Conservation (phyloP, 2,888 invertebrate species). For the Mythimna vitellina region DNA sequence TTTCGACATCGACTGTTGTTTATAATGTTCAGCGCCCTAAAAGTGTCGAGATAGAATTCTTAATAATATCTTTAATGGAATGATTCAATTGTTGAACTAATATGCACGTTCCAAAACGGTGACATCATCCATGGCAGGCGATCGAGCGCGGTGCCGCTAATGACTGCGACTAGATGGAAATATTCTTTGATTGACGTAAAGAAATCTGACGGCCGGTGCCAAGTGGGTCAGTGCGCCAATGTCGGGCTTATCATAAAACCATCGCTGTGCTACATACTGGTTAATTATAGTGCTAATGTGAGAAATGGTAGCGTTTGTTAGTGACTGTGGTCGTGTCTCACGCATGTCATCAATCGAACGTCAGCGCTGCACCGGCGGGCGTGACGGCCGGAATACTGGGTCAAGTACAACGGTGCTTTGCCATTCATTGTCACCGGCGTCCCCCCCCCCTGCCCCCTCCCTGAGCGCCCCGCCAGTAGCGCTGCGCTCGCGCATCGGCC, state of each 20-base stretch:
- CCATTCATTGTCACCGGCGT: constrained; percentile 87
- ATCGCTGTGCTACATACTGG: constrained; percentile 66
- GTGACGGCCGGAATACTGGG: constrained; percentile 85
- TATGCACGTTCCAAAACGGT: constrained; percentile 73
- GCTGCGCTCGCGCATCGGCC: constrained; percentile 80
- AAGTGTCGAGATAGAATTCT: constrained; percentile 74
- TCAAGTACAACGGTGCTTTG: constrained; percentile 90
- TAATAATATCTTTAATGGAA: constrained; percentile 61
- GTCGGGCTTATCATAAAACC: constrained; percentile 84
- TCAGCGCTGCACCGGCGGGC: constrained; percentile 77
- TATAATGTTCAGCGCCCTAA: constrained; percentile 68
- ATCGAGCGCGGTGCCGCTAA: constrained; percentile 51
- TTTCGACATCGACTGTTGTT: constrained; percentile 80
- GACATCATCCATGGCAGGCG: constrained; percentile 78
- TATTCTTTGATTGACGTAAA: constrained; percentile 84
- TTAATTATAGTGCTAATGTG: constrained; percentile 76
- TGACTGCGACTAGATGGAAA: constrained; percentile 74
- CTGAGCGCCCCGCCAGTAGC: constrained; percentile 45
- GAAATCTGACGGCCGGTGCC: constrained; percentile 77
- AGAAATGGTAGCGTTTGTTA: constrained; percentile 68
- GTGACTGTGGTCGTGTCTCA: constrained; percentile 70
- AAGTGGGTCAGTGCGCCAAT: constrained; percentile 88
- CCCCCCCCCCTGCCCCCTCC: constrained; percentile 64
- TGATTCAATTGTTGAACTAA: constrained; percentile 70
- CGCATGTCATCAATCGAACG: constrained; percentile 81